Percentiles rank a stretch among this genome's conserved stretches.
Conservation (phyloP, 2,797 vertebrate species). For the Falco novaeseelandiae region DNA sequence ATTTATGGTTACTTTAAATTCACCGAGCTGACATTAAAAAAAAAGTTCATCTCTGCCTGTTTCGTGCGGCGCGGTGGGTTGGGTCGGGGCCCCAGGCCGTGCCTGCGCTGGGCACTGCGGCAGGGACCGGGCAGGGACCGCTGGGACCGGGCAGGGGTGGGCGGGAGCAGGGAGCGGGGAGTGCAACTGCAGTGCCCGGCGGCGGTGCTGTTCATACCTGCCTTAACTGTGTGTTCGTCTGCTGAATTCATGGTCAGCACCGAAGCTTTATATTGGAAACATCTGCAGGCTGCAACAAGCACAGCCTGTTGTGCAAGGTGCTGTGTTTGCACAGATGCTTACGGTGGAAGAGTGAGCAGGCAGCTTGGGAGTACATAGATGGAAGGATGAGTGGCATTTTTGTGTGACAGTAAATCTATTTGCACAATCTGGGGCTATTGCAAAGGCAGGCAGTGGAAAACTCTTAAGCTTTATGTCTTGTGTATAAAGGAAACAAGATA, state of each 20-base stretch:
- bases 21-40: background rate
- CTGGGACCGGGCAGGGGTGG: background rate
- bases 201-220: background rate
- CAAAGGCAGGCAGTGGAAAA: background rate
- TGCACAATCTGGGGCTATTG: background rate
- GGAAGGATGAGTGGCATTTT: background rate
- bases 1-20: background rate
- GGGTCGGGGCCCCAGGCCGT: no score
- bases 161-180: background rate
- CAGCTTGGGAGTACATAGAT: background rate
- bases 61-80: accelerated
- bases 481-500: background rate
- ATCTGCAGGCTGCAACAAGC: background rate
- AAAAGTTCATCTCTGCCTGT: background rate
- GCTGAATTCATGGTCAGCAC: background rate
- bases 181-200: background rate
- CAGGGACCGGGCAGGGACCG: background rate
- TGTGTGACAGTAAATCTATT: background rate
- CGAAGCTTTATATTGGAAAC: background rate
- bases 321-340: background rate
- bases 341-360: background rate
- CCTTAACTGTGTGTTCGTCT: background rate
- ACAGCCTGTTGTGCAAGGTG: background rate
- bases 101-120: accelerated
- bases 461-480: background rate